Conservation (phyloP, 2,113 vertebrate species). For the Pedionomus torquatus region DNA sequence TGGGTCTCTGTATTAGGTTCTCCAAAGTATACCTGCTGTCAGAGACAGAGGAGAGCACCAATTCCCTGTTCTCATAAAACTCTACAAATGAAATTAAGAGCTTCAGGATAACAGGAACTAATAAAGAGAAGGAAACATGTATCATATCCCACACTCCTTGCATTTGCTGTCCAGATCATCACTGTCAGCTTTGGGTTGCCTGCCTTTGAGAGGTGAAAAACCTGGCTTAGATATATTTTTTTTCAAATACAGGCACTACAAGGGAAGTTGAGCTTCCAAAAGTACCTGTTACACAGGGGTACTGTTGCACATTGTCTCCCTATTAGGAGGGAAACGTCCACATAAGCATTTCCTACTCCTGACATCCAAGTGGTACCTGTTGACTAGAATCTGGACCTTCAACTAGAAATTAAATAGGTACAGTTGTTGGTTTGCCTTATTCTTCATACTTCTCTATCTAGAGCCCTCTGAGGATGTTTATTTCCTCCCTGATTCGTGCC, state of each 20-base stretch:
- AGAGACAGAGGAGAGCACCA: neutral
- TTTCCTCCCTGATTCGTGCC: neutral
- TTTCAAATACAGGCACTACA: neutral
- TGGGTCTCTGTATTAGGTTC: neutral
- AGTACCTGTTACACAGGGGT: neutral
- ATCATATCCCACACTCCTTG: neutral
- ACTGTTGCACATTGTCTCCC: neutral
- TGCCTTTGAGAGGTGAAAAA: neutral
- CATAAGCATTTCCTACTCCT: neutral
- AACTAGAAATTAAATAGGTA: neutral
- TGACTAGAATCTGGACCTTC: neutral
- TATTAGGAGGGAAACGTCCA: neutral
- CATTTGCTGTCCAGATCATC: neutral
- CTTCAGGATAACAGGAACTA: neutral
- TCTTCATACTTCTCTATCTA: neutral
- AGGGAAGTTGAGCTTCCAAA: neutral
- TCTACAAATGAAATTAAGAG: neutral
- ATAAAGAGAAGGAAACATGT: rapidly evolving
- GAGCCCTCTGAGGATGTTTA: neutral
- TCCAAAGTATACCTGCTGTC: neutral
- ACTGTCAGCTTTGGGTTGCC: neutral
- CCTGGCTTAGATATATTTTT: neutral
- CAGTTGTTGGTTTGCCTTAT: neutral
- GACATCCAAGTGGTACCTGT: neutral
- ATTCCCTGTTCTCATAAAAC: neutral